phyloP scores from a whole-genome alignment of 2,113 vertebrate species.

The Mola mola region DNA sequence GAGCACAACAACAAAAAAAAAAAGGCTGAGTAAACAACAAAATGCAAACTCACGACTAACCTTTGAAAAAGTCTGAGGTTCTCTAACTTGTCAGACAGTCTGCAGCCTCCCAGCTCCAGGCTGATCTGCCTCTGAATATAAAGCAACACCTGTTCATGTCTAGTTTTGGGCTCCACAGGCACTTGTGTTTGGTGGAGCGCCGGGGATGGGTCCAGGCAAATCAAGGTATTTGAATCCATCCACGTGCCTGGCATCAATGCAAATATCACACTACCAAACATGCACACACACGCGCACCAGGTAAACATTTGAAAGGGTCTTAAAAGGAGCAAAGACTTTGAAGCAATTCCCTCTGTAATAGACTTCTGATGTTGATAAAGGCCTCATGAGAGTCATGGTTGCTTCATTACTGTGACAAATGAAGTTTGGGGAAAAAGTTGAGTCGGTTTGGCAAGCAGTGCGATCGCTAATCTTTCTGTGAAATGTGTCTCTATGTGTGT shows the following conservation, averaged over 20 bases:
- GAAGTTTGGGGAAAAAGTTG: conserved; percentile 37
- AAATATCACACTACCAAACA: conserved; percentile 11
- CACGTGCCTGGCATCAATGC: conserved; percentile 20
- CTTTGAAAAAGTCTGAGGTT: conserved; percentile 41
- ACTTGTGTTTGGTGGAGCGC: not conserved
- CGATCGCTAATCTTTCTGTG: conserved; percentile 18
- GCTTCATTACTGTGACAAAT: conserved; percentile 51
- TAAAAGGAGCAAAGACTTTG: conserved; percentile 25
- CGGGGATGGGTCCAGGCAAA: conserved; percentile 31
- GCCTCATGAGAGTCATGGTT: conserved; percentile 3
- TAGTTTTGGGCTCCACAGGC: conserved; percentile 17
- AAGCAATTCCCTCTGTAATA: conserved; percentile 27
- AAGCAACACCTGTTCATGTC: conserved; percentile 68
- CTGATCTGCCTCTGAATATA: conserved; percentile 49
- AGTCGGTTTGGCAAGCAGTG: conserved; percentile 50
- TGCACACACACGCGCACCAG: not conserved
- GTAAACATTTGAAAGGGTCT: conserved; percentile 12
- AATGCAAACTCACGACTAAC: conserved; percentile 29
- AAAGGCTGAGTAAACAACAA: conserved; percentile 10
- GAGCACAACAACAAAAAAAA: not conserved
- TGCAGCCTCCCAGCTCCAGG: conserved; percentile 13
- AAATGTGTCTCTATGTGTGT: conserved; percentile 20
- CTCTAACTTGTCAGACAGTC: conserved; percentile 24
- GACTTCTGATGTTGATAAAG: conserved; percentile 40
- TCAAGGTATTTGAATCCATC: conserved; percentile 35